Evolutionary conservation across 2,113 vertebrate genomes (phyloP).

Genomic region (Pygoscelis adeliae): DNA sequence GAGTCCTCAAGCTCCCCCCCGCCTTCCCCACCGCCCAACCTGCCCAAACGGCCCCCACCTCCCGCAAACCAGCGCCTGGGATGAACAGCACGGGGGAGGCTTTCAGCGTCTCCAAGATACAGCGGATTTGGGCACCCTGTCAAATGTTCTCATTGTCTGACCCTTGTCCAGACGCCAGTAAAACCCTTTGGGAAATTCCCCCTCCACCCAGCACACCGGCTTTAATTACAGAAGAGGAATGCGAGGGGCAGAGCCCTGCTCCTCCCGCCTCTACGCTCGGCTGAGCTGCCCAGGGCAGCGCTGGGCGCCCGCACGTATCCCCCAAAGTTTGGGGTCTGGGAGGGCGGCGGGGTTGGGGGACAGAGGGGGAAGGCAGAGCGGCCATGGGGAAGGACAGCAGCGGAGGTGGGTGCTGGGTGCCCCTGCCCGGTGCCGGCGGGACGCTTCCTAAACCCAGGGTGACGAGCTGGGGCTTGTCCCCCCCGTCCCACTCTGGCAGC

Average conservation of each 20-base stretch:
- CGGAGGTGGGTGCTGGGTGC: not conserved
- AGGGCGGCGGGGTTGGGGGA: not conserved
- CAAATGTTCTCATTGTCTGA: slow-evolving; percentile 71
- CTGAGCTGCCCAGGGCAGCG: not conserved
- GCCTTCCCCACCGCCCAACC: not conserved
- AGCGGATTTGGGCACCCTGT: slow-evolving; percentile 64
- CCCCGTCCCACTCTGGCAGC: slow-evolving; percentile 52
- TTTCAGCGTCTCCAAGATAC: slow-evolving; percentile 57
- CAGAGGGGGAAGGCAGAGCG: not conserved
- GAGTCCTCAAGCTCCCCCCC: not conserved
- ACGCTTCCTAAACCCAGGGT: not conserved
- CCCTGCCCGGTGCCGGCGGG: accelerated
- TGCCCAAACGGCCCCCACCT: not conserved
- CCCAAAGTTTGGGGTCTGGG: not conserved
- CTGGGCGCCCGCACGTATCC: not conserved
- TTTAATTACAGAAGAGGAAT: slow-evolving; percentile 65
- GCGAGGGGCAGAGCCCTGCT: slow-evolving; percentile 22
- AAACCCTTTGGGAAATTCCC: slow-evolving; percentile 66
- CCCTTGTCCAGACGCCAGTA: slow-evolving; percentile 66
- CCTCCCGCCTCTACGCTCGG: slow-evolving; percentile 19
- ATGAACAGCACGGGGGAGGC: slow-evolving; percentile 24
- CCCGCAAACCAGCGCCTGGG: not conserved
- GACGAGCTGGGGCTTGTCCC: not conserved
- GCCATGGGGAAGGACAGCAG: not conserved
- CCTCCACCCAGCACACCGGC: slow-evolving; percentile 45